Percentiles rank a stretch among this genome's conserved stretches.
Evolutionary conservation across 1,140 invertebrate species (phyloP).

Genomic region (Potamilus streckersoni): DNA sequence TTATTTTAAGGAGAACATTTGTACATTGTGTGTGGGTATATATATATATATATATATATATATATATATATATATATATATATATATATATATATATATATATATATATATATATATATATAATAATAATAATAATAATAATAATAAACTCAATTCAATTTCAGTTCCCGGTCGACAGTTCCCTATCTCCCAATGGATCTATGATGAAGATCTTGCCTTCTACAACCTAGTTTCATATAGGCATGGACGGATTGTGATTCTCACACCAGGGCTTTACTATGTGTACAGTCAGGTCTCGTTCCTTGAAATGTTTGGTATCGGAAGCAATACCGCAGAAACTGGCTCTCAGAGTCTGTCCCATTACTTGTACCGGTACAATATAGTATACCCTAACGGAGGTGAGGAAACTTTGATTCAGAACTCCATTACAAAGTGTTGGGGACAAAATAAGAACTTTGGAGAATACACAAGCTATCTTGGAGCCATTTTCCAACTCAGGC

Average conservation of each 20-base stretch:
- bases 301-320: conserved; percentile 44
- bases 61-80: neutral
- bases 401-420: conserved; percentile 61
- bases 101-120: neutral
- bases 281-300: conserved; percentile 54
- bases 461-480: conserved; percentile 62
- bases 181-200: conserved; percentile 52
- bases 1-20: neutral
- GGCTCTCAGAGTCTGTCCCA: conserved; percentile 49
- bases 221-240: conserved; percentile 50
- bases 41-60: neutral
- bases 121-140: too few species aligned
- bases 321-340: conserved; percentile 16
- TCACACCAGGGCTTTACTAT: conserved; percentile 55
- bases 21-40: neutral
- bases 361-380: conserved; percentile 61
- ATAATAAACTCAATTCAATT: conserved; percentile 6
- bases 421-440: conserved; percentile 59
- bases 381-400: conserved; percentile 56
- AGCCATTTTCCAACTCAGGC: conserved; percentile 55
- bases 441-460: conserved; percentile 52
- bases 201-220: conserved; percentile 54
- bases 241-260: conserved; percentile 57
- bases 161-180: conserved; percentile 57
- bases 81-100: neutral